Percentiles rank a stretch among this genome's conserved stretches.
These are phyloP conservation scores for Galerucella calmariensis DNA, from an alignment of 2,888 invertebrate genomes.

Conservation along the genomic window DNA sequence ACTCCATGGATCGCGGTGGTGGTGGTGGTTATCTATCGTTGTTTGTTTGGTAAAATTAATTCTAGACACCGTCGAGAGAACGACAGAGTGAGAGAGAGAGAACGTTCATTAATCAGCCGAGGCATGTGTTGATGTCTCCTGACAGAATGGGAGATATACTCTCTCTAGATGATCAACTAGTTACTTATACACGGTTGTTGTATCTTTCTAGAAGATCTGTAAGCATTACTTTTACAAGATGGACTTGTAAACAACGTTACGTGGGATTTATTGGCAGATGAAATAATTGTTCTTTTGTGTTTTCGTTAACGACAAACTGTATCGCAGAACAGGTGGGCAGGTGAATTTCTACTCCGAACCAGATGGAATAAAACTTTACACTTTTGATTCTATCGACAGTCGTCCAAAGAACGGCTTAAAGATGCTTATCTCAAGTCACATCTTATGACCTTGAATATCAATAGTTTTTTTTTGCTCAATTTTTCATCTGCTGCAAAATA, in stretches of 20 bases:
- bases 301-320: slow-evolving; percentile 6
- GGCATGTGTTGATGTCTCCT: slow-evolving; percentile 51
- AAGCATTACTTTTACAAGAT: slow-evolving; percentile 23
- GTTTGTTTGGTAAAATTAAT: slow-evolving; percentile 64
- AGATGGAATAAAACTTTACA: not conserved
- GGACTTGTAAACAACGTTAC: slow-evolving; percentile 22
- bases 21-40: slow-evolving; percentile 61
- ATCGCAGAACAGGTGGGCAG: slow-evolving; percentile 13
- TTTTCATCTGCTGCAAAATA: no score
- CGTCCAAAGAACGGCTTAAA: no score
- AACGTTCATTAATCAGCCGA: slow-evolving; percentile 62
- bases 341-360: not conserved
- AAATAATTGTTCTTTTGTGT: slow-evolving; percentile 28
- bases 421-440: no score
- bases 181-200: not conserved
- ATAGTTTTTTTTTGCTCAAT: no score
- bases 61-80: slow-evolving; percentile 58
- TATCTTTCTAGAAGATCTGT: slow-evolving; percentile 20
- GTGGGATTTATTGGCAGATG: slow-evolving; percentile 20
- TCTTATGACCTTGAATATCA: no score
- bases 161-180: not conserved
- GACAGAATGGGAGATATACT: slow-evolving; percentile 42
- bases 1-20: slow-evolving; percentile 54
- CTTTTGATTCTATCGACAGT: no score
- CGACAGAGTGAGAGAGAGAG: slow-evolving; percentile 52